These are phyloP conservation scores for Gasterosteus nipponicus DNA, from an alignment of 2,113 vertebrate genomes.

Conservation along the genomic window DNA sequence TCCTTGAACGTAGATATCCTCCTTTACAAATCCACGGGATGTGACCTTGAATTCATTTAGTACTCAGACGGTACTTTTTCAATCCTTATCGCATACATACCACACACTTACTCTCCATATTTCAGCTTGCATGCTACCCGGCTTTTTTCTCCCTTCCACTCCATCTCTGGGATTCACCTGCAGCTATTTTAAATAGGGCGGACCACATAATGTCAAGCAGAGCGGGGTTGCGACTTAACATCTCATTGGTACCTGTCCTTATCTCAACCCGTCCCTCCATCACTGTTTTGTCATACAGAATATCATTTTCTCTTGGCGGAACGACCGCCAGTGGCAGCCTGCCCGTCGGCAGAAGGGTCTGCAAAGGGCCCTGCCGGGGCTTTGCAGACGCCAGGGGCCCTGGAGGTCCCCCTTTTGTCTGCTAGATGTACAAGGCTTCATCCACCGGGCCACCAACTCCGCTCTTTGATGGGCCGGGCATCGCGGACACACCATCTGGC, in stretches of 20 bases:
- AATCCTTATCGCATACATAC: neutral
- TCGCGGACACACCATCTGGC: conserved; percentile 84
- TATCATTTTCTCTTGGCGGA: conserved; percentile 22
- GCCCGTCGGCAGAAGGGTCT: conserved; percentile 78
- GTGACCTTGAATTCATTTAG: conserved; percentile 59
- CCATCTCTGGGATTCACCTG: conserved; percentile 31
- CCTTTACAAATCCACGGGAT: conserved; percentile 48
- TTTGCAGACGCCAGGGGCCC: conserved; percentile 76
- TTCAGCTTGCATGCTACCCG: conserved; percentile 1
- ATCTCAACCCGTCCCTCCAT: conserved; percentile 22
- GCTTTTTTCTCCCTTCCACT: conserved; percentile 1
- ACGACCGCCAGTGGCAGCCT: conserved; percentile 83
- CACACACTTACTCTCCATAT: neutral
- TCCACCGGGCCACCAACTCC: conserved; percentile 76
- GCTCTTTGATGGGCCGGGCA: conserved; percentile 66
- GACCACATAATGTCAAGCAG: conserved; percentile 18
- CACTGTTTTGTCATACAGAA: conserved; percentile 26
- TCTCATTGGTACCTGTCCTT: conserved; percentile 39
- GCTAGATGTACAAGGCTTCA: conserved; percentile 82
- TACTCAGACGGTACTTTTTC: conserved; percentile 5
- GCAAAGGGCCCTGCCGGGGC: conserved; percentile 77
- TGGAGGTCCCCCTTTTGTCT: conserved; percentile 77
- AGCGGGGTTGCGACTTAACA: conserved; percentile 15
- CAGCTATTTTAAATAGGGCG: conserved; percentile 38
- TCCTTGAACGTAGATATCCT: conserved; percentile 51